phyloP scores from a whole-genome alignment of 2,888 invertebrate genomes.

The Alentia gelatinosa region DNA sequence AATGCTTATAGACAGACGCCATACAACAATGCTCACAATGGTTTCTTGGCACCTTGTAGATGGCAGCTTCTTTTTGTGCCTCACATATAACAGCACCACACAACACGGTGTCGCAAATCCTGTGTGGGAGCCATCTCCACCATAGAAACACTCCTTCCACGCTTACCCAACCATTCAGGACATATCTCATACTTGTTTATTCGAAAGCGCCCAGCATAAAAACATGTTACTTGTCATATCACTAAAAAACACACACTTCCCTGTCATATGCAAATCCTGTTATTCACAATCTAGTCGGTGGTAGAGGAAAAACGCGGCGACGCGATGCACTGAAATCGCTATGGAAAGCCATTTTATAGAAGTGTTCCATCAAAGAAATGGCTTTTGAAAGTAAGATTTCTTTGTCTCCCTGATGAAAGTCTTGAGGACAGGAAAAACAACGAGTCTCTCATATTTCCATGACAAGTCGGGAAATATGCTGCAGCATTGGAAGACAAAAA shows the following conservation, averaged over 20 bases:
- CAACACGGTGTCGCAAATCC: background rate
- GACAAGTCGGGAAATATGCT: conserved; percentile 46
- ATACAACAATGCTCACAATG: background rate
- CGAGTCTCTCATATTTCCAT: conserved; percentile 34
- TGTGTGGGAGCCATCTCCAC: background rate
- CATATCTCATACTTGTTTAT: conserved; percentile 40
- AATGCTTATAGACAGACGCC: conserved; percentile 40
- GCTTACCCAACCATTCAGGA: background rate
- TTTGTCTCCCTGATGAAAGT: conserved; percentile 30
- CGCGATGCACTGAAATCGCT: conserved; percentile 6
- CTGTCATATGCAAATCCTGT: conserved; percentile 47
- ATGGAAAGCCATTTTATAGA: conserved; percentile 35
- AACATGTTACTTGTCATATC: conserved; percentile 25
- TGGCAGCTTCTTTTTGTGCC: background rate
- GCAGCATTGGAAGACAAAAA: background rate
- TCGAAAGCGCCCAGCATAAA: conserved; percentile 12
- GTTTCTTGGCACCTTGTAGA: conserved; percentile 11
- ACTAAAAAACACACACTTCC: background rate
- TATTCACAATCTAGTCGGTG: conserved; percentile 37
- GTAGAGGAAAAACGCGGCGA: background rate
- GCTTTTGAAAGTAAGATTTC: conserved; percentile 8
- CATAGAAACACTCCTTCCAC: background rate
- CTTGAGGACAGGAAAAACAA: conserved; percentile 5
- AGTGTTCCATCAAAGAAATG: conserved; percentile 37
- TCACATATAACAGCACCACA: background rate